Evolutionary conservation across 2,888 invertebrate genomes (phyloP).

Genomic region (Melanotus villosus): DNA sequence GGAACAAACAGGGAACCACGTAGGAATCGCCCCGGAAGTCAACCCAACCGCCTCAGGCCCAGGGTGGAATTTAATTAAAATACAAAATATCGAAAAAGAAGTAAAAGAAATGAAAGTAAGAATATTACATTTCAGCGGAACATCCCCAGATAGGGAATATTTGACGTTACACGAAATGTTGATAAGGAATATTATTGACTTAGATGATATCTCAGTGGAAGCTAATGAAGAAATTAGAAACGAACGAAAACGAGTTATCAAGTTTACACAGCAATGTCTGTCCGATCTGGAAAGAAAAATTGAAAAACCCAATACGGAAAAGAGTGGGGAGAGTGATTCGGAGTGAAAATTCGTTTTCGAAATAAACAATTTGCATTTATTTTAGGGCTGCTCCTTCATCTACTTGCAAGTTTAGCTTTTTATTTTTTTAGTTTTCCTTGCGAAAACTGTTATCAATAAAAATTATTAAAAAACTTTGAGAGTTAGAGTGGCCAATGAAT

Average conservation of each 20-base stretch:
- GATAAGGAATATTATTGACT: slow-evolving; percentile 15
- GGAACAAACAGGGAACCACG: not conserved
- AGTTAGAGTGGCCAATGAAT: too few species aligned
- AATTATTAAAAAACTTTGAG: too few species aligned
- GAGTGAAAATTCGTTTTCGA: not conserved
- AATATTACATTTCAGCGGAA: not conserved
- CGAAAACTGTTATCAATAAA: too few species aligned
- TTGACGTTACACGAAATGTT: slow-evolving; percentile 2
- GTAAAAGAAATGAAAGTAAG: slow-evolving; percentile 2
- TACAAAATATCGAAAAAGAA: slow-evolving; percentile 7
- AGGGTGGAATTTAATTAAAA: not conserved
- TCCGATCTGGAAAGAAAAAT: not conserved
- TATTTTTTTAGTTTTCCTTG: too few species aligned
- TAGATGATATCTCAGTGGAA: slow-evolving; percentile 13
- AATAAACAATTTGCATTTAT: too few species aligned
- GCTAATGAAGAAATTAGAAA: not conserved
- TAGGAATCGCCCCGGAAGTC: not conserved
- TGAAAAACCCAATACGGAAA: not conserved
- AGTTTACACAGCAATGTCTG: slow-evolving; percentile 8
- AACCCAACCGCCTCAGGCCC: not conserved
- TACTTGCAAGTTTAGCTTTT: too few species aligned
- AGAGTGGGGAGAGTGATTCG: not conserved
- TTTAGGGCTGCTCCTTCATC: too few species aligned
- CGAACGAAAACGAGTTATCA: slow-evolving; percentile 26
- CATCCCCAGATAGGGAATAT: slow-evolving; percentile 5